phyloP scores from a whole-genome alignment of 1,140 invertebrate genomes.

The Lepidurus couesii region DNA sequence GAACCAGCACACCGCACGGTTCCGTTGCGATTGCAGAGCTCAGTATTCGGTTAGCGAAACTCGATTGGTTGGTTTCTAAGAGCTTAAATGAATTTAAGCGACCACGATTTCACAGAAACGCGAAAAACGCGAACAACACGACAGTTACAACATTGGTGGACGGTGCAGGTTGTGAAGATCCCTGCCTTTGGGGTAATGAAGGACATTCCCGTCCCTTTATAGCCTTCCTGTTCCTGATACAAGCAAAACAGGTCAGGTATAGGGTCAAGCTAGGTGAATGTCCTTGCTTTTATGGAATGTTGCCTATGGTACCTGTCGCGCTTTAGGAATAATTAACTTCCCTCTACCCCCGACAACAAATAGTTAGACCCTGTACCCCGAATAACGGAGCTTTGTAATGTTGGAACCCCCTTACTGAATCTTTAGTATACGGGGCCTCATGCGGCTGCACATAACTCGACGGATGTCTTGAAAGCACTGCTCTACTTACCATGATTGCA shows the following conservation, averaged over 20 bases:
- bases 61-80: not conserved
- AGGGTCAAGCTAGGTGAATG: not conserved
- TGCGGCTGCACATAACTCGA: no score
- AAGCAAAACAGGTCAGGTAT: not conserved
- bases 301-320: not conserved
- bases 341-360: not conserved
- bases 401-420: not conserved
- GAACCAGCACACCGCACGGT: not conserved
- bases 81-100: not conserved
- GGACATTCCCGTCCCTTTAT: not conserved
- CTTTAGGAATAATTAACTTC: not conserved
- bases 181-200: not conserved
- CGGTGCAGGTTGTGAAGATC: no score
- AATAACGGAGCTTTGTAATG: not conserved
- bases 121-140: no score
- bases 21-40: not conserved
- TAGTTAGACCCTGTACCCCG: not conserved
- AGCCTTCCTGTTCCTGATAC: not conserved
- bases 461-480: not conserved
- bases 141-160: no score
- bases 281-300: not conserved
- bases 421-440: no score
- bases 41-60: not conserved
- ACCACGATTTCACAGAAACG: not conserved
- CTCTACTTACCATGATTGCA: conserved; percentile 8